Base-by-base conservation (phyloP, 2,797 vertebrate genomes). In the Lacerta bilineata region DNA sequence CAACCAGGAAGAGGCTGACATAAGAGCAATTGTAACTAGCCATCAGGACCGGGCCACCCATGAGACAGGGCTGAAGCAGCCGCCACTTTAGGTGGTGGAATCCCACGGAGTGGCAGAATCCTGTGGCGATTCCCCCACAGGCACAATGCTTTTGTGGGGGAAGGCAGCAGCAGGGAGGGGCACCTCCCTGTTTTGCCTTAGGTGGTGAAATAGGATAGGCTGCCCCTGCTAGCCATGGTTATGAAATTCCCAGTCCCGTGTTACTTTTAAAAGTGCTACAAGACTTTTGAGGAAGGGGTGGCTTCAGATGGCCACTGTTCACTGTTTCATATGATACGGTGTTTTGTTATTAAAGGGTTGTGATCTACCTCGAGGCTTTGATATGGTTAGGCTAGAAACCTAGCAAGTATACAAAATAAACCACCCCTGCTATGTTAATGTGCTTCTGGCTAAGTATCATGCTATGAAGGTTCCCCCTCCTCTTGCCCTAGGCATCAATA, bases 361-460 rank as follows among this genome's bases (percentile, higher is more conserved):
- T 20, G 27, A 61, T 80, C 50, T 41, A 36, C 66, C 46, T 39
- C 61, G 33, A 74, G 25, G 69, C 46, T 80, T 80, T 71, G 69
- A 87, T 41, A 41, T 68, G 66, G 27, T 18, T 41, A 80, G 33
- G 27, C 9, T 80, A 80, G 15, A 86, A 86, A n/a, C 43, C 64
- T 80, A 71, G 18, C 55, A 71, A 87, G 36, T 20, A 55, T 50
- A 80, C 29, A 80, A 69, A 69, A 86, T 41, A 71, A 39, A 59
- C 75, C 39, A n/a, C 36, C 84, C 77, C 69, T 83, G 77, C 3
- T 1, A 2, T 68, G 18, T 66, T 85, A 61, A 71, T 20, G 36
- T n/a, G 10, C 8, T 43, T 29, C 23, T 5, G 91, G 39, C 46
- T 55, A 4, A 55, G 18, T 39, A 78, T n/a, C 46, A 33, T 84